Conservation (phyloP, 2,888 invertebrate species). For the Odontomyia ornata region DNA sequence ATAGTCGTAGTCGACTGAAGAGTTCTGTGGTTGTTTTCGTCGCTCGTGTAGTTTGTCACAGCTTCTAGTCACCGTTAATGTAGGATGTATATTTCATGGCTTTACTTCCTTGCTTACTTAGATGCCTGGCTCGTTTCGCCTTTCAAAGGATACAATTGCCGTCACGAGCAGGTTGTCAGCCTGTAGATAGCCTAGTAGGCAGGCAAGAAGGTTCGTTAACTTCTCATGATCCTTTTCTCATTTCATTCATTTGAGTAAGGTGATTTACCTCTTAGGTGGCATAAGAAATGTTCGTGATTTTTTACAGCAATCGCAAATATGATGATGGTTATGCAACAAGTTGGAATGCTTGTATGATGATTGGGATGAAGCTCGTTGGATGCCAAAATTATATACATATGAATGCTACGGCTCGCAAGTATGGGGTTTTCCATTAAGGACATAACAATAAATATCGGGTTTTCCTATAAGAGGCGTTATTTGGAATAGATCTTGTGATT, state of each 20-base stretch:
- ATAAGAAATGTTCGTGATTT: conserved; percentile 5
- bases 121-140: neutral
- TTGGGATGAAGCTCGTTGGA: too few species aligned
- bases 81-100: neutral
- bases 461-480: too few species aligned
- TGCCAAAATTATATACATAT: too few species aligned
- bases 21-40: neutral
- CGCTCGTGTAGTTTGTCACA: neutral
- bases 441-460: too few species aligned
- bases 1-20: neutral
- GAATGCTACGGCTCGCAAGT: too few species aligned
- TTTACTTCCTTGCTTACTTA: conserved; percentile 12
- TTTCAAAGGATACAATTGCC: neutral
- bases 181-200: too few species aligned
- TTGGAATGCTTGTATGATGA: neutral
- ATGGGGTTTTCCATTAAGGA: too few species aligned
- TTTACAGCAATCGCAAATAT: neutral
- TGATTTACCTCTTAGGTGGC: conserved; percentile 17
- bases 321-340: conserved; percentile 18
- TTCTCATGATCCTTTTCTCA: neutral
- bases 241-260: conserved; percentile 12
- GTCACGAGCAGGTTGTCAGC: too few species aligned
- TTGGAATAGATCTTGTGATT: too few species aligned
- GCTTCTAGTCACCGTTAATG: neutral
- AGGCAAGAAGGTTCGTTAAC: neutral